Conservation (phyloP, 2,888 invertebrate genomes). For the Abrostola tripartita region DNA sequence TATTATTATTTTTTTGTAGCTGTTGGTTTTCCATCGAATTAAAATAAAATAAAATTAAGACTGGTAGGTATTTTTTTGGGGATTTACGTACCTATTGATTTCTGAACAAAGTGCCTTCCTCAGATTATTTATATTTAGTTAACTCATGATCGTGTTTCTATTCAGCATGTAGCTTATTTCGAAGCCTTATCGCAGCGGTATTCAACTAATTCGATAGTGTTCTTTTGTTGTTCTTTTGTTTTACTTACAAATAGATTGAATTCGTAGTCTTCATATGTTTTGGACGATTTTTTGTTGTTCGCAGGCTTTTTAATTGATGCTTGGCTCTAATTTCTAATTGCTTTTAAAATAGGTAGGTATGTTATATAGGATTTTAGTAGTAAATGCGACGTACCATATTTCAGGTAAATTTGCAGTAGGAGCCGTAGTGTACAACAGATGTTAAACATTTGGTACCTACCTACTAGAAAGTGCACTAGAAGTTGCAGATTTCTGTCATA, state of each 20-base stretch:
- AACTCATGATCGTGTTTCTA: background rate
- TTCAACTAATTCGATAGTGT: background rate
- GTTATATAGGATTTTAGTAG: too few species aligned
- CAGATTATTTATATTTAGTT: conserved; percentile 5
- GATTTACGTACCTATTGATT: background rate
- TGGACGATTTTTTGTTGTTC: conserved; percentile 18
- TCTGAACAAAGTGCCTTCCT: conserved; percentile 29
- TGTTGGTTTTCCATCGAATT: too few species aligned
- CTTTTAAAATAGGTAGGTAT: conserved; percentile 26
- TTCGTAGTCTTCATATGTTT: background rate
- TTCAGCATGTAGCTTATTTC: conserved; percentile 39
- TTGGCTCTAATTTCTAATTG: conserved; percentile 35
- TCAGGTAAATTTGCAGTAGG: too few species aligned
- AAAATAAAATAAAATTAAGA: too few species aligned
- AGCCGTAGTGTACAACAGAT: too few species aligned
- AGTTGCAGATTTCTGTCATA: too few species aligned
- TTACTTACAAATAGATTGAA: conserved; percentile 1
- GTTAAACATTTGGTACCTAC: too few species aligned
- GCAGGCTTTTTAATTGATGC: conserved; percentile 39
- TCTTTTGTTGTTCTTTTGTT: background rate
- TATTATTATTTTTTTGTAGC: too few species aligned
- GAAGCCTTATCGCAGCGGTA: background rate
- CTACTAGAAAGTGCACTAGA: too few species aligned
- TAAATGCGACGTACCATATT: too few species aligned
- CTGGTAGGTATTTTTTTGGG: background rate